A percentile compares a stretch with the other conserved stretches of the same genome.
phyloP scores from a whole-genome alignment of 2,113 vertebrate species.

The western clawed frog (Xenopus tropicalis) region UCB_Xtro_10.0 CM004448.2:6345001-6345500 shows the following conservation, averaged over 20 bases:
- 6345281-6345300: slow-evolving; percentile 60
- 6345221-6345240: slow-evolving; percentile 10
- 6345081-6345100: no score
- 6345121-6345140: no score
- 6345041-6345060: no score
- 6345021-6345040: no score
- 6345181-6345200: slow-evolving; percentile 4
- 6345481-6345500: slow-evolving; percentile 63
- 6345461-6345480: slow-evolving; percentile 36
- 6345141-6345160: no score
- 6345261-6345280: not conserved
- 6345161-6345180: slow-evolving; percentile 15
- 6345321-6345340: slow-evolving; percentile 63
- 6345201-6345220: slow-evolving; percentile 9
- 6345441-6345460: slow-evolving; percentile 49
- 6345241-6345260: not conserved
- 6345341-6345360: slow-evolving; percentile 61
- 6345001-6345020: no score
- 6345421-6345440: not conserved
- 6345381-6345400: slow-evolving; percentile 46
- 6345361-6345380: slow-evolving; percentile 56
- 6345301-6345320: slow-evolving; percentile 63
- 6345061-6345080: no score
- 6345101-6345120: no score
- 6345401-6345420: slow-evolving; percentile 38